Percentiles rank a stretch among this genome's conserved stretches.
These are phyloP conservation scores for Nyctibius grandis DNA, from an alignment of 2,797 vertebrate genomes.

Conservation along the genomic window DNA sequence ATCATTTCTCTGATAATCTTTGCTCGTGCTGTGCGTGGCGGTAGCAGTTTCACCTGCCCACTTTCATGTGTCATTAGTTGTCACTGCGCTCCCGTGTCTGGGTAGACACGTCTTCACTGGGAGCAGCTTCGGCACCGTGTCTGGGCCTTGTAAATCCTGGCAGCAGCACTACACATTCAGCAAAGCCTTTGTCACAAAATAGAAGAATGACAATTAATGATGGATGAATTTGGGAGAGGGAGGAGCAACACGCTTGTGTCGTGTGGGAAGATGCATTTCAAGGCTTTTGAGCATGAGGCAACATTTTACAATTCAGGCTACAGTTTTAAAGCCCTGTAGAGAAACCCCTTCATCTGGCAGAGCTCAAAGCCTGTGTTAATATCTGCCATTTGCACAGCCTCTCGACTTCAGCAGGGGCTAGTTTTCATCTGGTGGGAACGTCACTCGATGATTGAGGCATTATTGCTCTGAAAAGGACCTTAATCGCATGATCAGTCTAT, in stretches of 20 bases:
- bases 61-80: neutral
- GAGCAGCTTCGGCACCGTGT: neutral
- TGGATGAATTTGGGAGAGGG: neutral
- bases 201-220: neutral
- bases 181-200: neutral
- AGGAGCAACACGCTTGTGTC: neutral
- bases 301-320: neutral
- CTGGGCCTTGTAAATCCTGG: constrained; percentile 32
- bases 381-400: constrained; percentile 24
- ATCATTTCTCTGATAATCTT: neutral
- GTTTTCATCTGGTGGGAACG: neutral
- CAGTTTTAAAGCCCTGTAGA: neutral
- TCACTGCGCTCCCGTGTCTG: neutral
- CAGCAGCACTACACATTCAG: fast-evolving
- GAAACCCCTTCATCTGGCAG: neutral
- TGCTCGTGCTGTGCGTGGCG: fast-evolving
- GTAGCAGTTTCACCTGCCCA: neutral
- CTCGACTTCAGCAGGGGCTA: neutral
- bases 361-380: neutral
- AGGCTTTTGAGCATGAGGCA: neutral
- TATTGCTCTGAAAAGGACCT: constrained; percentile 16
- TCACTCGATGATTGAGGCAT: constrained; percentile 10
- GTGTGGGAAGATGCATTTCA: neutral
- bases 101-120: neutral
- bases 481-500: constrained; percentile 9